Conservation (phyloP, 2,113 vertebrate genomes). For the Pollachius pollachius region DNA sequence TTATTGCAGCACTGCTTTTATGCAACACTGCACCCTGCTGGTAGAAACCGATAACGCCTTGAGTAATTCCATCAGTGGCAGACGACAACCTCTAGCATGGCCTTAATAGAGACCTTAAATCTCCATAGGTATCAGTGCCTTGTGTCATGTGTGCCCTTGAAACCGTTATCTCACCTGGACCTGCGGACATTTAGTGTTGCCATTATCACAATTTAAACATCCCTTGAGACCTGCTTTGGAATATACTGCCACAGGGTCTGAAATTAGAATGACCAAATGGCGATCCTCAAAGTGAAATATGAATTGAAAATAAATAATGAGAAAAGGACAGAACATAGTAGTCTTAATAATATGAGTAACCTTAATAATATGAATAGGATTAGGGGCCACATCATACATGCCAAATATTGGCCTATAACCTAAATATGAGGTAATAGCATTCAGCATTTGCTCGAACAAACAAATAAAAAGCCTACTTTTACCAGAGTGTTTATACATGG, state of each 20-base stretch:
- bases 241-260: slow-evolving; percentile 74
- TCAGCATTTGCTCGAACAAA: not conserved
- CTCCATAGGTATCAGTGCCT: slow-evolving; percentile 45
- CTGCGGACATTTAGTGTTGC: slow-evolving; percentile 70
- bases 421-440: not conserved
- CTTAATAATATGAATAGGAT: slow-evolving; percentile 19
- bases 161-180: slow-evolving; percentile 73
- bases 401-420: too few relatives aligned
- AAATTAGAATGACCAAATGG: slow-evolving; percentile 67
- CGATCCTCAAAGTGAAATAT: slow-evolving; percentile 55
- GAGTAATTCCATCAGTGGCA: slow-evolving; percentile 7
- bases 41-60: slow-evolving; percentile 31
- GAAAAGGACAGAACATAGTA: slow-evolving; percentile 15
- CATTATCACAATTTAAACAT: slow-evolving; percentile 79
- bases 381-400: too few relatives aligned
- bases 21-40: slow-evolving; percentile 78
- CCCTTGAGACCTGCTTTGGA: slow-evolving; percentile 79
- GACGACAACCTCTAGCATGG: slow-evolving; percentile 29
- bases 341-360: not conserved
- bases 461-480: not conserved
- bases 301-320: slow-evolving; percentile 46
- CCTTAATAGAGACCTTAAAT: slow-evolving; percentile 51
- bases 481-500: not conserved
- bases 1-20: slow-evolving; percentile 55
- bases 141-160: slow-evolving; percentile 71